Evolutionary conservation across 37 sponge, comb jelly and placozoan genomes (phyloP).

Genomic region (Agelas oroides): DNA sequence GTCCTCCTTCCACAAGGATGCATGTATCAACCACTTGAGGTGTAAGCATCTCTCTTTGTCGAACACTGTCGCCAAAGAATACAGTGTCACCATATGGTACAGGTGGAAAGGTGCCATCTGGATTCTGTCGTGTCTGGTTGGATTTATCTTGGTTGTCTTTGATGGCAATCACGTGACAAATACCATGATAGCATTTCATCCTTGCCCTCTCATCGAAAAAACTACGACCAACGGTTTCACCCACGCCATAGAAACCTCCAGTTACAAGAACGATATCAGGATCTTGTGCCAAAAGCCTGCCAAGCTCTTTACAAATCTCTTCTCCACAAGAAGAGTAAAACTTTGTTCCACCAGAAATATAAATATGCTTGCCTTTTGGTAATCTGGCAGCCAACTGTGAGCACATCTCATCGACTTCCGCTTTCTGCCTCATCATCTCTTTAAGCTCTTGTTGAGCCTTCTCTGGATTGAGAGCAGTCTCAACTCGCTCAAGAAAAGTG

Average conservation of each 20-base stretch:
- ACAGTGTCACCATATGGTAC: slow-evolving; percentile 84
- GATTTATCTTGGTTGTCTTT: slow-evolving; percentile 79
- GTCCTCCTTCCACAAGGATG: slow-evolving; percentile 87
- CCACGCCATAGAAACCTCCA: slow-evolving; percentile 91
- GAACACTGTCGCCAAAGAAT: slow-evolving; percentile 74
- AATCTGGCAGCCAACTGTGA: slow-evolving; percentile 32
- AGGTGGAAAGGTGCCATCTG: slow-evolving; percentile 65
- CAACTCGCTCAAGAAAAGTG: slow-evolving; percentile 40
- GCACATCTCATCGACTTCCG: slow-evolving; percentile 35
- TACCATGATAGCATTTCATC: slow-evolving; percentile 25
- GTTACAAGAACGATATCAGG: slow-evolving; percentile 65
- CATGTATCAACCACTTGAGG: slow-evolving; percentile 59
- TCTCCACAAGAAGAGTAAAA: slow-evolving; percentile 68
- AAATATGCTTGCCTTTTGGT: slow-evolving; percentile 66
- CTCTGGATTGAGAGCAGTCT: slow-evolving; percentile 44
- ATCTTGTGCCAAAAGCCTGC: slow-evolving; percentile 65
- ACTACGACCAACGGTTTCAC: slow-evolving; percentile 71
- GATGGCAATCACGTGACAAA: slow-evolving; percentile 73
- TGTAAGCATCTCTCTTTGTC: slow-evolving; percentile 80
- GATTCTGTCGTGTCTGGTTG: slow-evolving; percentile 69
- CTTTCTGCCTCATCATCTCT: slow-evolving; percentile 27
- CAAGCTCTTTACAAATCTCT: slow-evolving; percentile 71
- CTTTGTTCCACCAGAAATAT: slow-evolving; percentile 78
- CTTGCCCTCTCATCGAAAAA: slow-evolving; percentile 59
- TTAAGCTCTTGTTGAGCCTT: slow-evolving; percentile 37